Evolutionary conservation across 2,797 vertebrate genomes (phyloP), one percentile per base, ranked within the genome.

Genomic region (Leontocebus nigricollis): DNA sequence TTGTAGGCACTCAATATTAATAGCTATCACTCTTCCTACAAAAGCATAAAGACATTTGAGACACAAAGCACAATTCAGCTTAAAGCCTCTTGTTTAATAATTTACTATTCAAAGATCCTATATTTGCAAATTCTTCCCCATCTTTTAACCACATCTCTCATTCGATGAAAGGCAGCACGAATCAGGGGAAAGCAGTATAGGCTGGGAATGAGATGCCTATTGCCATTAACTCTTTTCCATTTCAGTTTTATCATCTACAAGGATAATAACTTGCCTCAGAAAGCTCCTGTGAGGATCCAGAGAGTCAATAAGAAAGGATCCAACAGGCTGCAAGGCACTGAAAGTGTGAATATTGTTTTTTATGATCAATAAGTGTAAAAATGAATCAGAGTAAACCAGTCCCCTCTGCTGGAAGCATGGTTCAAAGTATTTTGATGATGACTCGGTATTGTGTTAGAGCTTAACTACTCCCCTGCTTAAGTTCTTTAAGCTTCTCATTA

Each of bases 221-320:
- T 73, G 44, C 33, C 44, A 70, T 61, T 52, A 96, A 88, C 15
- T 80, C 33, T 72, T 91, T 55, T 92, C 84, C 73, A 81, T 46
- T 83, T 95, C 75, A 91, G 44, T 52, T 77, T 96, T 90, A 95
- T 88, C 30, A 88, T 79, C 70, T 70, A 64, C 55, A 92, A 88
- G 36, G 14, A 39, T 85, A 91, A 73, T 59, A 92, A 92, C 15
- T 52, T 20, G 50, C 15, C 22, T 96, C 52, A 88, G 36, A 83
- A 88, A 81, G 61, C 14, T 67, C 44, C 46, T 22, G 0, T 77
- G 24, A 95, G 39, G 67, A 94, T 82, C 77, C 50, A 84, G 92
- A 72, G 19, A 93, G 1, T 73, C 41, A 97, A 26, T 88, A 88
- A 89, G 36, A 96, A 94, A 89, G 44, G 61, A 70, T 30, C 30